Conservation (phyloP, 2,797 vertebrate genomes). For the Sebastolobus altivelis region DNA sequence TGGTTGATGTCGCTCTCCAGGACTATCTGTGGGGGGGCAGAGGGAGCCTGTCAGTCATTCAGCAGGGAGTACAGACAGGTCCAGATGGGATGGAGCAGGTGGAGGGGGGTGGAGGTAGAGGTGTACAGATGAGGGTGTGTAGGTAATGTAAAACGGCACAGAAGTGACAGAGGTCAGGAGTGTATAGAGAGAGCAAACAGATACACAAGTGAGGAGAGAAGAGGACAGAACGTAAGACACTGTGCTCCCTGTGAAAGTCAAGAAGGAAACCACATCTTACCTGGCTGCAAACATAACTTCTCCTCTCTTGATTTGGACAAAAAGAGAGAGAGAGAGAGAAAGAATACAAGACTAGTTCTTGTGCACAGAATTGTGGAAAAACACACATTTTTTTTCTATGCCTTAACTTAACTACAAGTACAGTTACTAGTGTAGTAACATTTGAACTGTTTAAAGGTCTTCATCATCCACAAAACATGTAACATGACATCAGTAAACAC, state of each 20-base stretch:
- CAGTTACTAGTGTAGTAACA: neutral
- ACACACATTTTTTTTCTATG: neutral
- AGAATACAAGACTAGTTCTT: slow-evolving; percentile 35
- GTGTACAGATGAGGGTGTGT: neutral
- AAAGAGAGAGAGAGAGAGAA: slow-evolving; percentile 49
- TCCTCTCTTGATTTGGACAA: slow-evolving; percentile 36
- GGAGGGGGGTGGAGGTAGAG: neutral
- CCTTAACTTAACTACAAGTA: neutral
- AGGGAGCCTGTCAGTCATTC: neutral
- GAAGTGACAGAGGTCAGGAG: neutral
- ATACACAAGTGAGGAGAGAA: slow-evolving; percentile 22
- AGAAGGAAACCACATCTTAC: slow-evolving; percentile 46
- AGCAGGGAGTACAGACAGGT: neutral
- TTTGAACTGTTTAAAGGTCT: neutral
- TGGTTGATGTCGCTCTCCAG: slow-evolving; percentile 82
- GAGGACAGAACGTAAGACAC: slow-evolving; percentile 1
- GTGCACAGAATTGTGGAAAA: neutral
- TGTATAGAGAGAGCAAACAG: neutral
- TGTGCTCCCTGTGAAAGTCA: slow-evolving; percentile 30
- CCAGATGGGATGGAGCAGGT: neutral
- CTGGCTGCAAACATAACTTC: slow-evolving; percentile 22
- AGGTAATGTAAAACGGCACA: neutral
- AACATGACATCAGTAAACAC: neutral
- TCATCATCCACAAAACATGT: neutral
- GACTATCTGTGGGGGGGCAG: slow-evolving; percentile 77